Percentiles rank a stretch among this genome's conserved stretches.
These are phyloP conservation scores for Pristionchus japonicus DNA, from an alignment of 2,888 invertebrate species.

Conservation along the genomic window DNA sequence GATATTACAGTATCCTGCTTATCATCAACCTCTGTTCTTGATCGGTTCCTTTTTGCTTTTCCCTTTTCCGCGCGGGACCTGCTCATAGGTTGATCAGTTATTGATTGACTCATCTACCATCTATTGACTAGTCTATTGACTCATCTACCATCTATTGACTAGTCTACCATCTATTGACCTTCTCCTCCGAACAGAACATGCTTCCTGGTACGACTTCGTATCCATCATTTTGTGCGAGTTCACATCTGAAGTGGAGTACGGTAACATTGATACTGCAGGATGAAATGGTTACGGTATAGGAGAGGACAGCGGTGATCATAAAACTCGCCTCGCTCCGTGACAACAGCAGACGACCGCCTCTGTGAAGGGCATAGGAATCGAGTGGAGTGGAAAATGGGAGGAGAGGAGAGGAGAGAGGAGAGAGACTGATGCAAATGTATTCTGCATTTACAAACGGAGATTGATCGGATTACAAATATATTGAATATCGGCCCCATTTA, in stretches of 20 bases:
- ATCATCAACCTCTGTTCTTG: not conserved
- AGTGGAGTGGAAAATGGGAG: not conserved
- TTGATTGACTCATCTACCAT: too few species aligned
- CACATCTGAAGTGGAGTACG: not conserved
- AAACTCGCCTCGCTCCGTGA: not conserved
- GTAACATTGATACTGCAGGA: not conserved
- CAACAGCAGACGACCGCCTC: slow-evolving; percentile 39
- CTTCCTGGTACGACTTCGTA: slow-evolving; percentile 14
- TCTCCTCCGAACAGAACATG: not conserved
- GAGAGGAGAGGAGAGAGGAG: not conserved
- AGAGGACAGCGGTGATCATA: not conserved
- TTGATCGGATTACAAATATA: not conserved
- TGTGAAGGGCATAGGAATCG: slow-evolving; percentile 30
- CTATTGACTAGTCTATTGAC: not conserved
- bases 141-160: not conserved
- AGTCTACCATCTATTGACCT: not conserved
- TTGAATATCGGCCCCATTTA: too few species aligned
- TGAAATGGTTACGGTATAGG: not conserved
- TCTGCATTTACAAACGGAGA: too few species aligned
- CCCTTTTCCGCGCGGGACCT: not conserved
- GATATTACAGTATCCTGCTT: not conserved
- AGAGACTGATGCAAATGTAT: not conserved
- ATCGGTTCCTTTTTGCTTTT: not conserved
- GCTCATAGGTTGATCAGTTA: not conserved
- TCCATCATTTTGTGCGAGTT: not conserved